Base-by-base conservation (phyloP, 2,113 vertebrate genomes). In the Danio rerio region DNA sequence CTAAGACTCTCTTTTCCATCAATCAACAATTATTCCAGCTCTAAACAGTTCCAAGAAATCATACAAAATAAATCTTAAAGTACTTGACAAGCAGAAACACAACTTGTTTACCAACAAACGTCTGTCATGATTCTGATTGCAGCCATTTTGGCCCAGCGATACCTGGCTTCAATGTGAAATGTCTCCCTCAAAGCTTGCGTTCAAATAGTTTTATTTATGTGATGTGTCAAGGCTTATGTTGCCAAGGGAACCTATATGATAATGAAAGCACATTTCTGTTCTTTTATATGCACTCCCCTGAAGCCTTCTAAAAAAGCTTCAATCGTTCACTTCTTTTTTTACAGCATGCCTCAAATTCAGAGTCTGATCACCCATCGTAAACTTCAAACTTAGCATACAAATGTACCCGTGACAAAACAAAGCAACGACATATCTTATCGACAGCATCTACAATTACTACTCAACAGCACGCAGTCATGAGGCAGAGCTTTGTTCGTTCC, bases 211-310 rank as follows among this genome's bases (percentile, higher is more conserved):
- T 0, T 20, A 45, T 66, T 6, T 21, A 55, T 78, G 50, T 58
- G 53, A 40, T 65, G 43, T 82, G 71, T 61, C 63, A 49, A 31
- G 56, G n/a, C 56, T 81, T 59, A 61, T 0, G 73, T 83, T 81
- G 68, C 73, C 66, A 81, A 9, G 78, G 82, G 61, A 86, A 78
- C 70, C 12, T 15, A 50, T 12, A n/a, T n/a, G n/a, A n/a, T n/a
- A n/a, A n/a, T n/a, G n/a, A n/a, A n/a, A n/a, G n/a, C n/a, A n/a
- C n/a, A n/a, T n/a, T n/a, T n/a, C n/a, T n/a, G n/a, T n/a, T n/a
- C n/a, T n/a, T n/a, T n/a, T n/a, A n/a, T n/a, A 45, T 15, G 31
- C 16, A 20, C 2, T 31, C 65, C n/a, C 68, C 42, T 42, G 9
- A 59, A 62, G 21, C n/a, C 47, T 50, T 12, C 50, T 63, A 61